A percentile compares a stretch with the other conserved stretches of the same genome.
Conservation (phyloP, 2,888 invertebrate species). For the Caenorhabditis sulstoni region DNA sequence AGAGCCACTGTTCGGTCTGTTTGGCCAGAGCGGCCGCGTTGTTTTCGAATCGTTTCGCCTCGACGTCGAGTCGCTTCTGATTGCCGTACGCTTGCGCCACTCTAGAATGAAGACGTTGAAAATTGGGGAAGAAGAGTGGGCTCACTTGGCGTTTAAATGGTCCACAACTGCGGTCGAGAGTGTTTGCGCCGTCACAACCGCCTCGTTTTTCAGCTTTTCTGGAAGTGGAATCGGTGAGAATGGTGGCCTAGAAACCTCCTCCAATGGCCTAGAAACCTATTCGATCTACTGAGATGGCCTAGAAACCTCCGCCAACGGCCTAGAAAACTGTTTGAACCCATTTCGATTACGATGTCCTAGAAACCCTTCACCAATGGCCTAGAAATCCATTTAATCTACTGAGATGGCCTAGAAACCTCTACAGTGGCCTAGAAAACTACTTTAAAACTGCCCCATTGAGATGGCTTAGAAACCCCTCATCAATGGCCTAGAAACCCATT, state of each 20-base stretch:
- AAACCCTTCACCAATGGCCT: no score
- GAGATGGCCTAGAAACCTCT: no score
- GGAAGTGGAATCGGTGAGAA: slow-evolving; percentile 80
- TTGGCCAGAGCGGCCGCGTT: slow-evolving; percentile 95
- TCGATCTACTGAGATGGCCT: no score
- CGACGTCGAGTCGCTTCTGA: slow-evolving; percentile 96
- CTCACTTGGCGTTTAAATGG: slow-evolving; percentile 96
- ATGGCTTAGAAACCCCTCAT: no score
- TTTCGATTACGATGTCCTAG: no score
- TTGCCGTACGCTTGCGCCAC: slow-evolving; percentile 98
- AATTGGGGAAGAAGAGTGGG: slow-evolving; percentile 35
- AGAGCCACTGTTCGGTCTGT: slow-evolving; percentile 97
- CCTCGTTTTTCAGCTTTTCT: slow-evolving; percentile 95
- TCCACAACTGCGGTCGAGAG: slow-evolving; percentile 95
- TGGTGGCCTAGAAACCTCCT: no score
- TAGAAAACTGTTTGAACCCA: neutral
- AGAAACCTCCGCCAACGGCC: neutral
- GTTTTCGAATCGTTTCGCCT: slow-evolving; percentile 94
- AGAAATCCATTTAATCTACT: no score
- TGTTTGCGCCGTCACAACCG: slow-evolving; percentile 92
- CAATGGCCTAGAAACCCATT: no score
- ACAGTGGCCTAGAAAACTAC: neutral
- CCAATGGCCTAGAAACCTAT: no score
- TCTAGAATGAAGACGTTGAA: slow-evolving; percentile 82
- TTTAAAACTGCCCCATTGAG: no score